phyloP scores from a whole-genome alignment of 2,797 vertebrate genomes.

The Enteromius treurensis region DNA sequence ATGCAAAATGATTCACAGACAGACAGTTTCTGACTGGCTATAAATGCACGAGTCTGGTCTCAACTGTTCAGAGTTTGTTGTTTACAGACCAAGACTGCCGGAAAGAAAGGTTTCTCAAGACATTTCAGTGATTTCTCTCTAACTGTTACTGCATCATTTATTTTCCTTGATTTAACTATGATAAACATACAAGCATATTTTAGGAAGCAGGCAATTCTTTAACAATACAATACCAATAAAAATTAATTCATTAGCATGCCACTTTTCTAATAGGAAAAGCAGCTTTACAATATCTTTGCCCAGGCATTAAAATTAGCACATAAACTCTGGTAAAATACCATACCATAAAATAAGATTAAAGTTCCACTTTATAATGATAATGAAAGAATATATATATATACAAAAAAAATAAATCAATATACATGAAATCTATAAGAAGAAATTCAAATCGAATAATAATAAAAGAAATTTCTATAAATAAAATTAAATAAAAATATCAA shows the following conservation, averaged over 20 bases:
- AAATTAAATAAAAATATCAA: neutral
- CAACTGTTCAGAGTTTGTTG: neutral
- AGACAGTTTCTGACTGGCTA: neutral
- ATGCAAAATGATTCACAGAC: neutral
- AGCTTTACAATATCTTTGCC: neutral
- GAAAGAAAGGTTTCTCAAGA: neutral
- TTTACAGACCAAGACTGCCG: neutral
- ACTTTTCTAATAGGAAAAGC: neutral
- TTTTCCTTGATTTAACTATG: neutral
- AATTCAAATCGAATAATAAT: neutral
- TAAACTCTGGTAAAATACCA: neutral
- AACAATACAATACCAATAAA: neutral
- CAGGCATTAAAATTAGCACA: neutral
- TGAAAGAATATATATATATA: no score
- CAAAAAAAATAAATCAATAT: neutral
- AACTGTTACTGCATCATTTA: neutral
- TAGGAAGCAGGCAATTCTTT: neutral
- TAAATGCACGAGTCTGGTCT: neutral
- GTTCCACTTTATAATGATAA: neutral
- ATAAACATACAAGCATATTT: neutral
- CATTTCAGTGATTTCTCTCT: neutral
- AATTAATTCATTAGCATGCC: neutral
- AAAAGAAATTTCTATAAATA: neutral
- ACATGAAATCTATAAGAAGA: neutral
- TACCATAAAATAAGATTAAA: neutral